These are phyloP conservation scores for Drosophila setifemur DNA, from an alignment of 1,140 invertebrate species.

Conservation along the genomic window DNA sequence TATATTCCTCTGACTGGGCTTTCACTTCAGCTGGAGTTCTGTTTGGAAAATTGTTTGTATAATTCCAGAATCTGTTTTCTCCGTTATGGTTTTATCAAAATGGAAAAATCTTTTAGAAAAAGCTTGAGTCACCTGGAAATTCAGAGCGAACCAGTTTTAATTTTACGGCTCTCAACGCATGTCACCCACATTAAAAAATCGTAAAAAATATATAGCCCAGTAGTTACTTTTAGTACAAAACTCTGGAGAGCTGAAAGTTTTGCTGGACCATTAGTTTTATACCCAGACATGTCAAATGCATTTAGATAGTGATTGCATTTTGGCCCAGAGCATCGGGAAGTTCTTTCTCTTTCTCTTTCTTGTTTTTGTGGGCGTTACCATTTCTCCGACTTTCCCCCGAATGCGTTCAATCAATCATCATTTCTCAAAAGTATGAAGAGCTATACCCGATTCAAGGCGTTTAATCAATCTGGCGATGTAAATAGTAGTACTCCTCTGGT, in stretches of 20 bases:
- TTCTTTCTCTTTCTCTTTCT: conserved; percentile 17
- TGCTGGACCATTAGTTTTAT: conserved; percentile 66
- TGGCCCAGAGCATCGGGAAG: conserved; percentile 2
- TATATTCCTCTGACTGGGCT: conserved; percentile 5
- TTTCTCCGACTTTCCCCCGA: conserved; percentile 57
- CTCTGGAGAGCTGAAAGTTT: conserved; percentile 6
- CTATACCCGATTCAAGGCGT: conserved; percentile 22
- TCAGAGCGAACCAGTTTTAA: background rate
- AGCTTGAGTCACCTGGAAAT: conserved; percentile 49
- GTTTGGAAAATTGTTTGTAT: background rate
- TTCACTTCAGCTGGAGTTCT: conserved; percentile 22
- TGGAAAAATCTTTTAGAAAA: conserved; percentile 7
- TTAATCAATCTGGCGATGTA: conserved; percentile 30
- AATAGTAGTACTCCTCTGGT: conserved; percentile 1
- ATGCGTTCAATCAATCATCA: conserved; percentile 44
- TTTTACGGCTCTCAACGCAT: conserved; percentile 56
- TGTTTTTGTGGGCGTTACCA: conserved; percentile 30
- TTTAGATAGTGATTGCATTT: conserved; percentile 58
- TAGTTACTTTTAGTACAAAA: conserved; percentile 45
- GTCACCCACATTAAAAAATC: conserved; percentile 63
- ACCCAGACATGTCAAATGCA: conserved; percentile 71
- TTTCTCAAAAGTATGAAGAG: conserved; percentile 16
- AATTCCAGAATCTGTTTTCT: background rate
- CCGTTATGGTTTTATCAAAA: conserved; percentile 32
- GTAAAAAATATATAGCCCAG: conserved; percentile 46